phyloP scores from a whole-genome alignment of 2,888 invertebrate species.

The Argynnis bischoffii region DNA sequence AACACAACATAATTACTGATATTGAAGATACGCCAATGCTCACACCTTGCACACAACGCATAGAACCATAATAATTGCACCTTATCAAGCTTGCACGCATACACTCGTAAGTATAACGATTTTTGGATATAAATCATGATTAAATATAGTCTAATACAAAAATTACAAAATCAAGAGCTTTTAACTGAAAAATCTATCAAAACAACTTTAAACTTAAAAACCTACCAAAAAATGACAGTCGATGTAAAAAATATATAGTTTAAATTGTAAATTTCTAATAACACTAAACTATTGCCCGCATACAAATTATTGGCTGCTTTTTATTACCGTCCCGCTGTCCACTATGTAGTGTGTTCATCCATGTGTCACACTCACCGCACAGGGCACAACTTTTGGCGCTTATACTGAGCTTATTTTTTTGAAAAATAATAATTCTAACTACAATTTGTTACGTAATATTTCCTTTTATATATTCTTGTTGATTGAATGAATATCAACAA shows the following conservation, averaged over 20 bases:
- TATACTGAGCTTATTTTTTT: slow-evolving; percentile 16
- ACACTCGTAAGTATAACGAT: background rate
- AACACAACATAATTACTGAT: slow-evolving; percentile 56
- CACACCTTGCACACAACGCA: slow-evolving; percentile 51
- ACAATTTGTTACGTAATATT: background rate
- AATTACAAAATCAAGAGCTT: too few relatives aligned
- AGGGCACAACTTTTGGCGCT: slow-evolving; percentile 46
- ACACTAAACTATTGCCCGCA: slow-evolving; percentile 28
- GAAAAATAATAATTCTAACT: slow-evolving; percentile 10
- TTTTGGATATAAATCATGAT: slow-evolving; percentile 4
- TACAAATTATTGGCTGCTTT: slow-evolving; percentile 42
- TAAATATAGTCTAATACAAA: background rate
- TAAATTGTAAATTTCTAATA: slow-evolving; percentile 4
- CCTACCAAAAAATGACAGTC: too few relatives aligned
- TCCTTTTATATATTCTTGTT: background rate
- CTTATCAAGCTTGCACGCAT: slow-evolving; percentile 14
- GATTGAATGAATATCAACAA: background rate
- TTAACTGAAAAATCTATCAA: too few relatives aligned
- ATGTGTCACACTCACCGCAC: slow-evolving; percentile 54
- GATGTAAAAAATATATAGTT: background rate
- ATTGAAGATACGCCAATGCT: slow-evolving; percentile 53
- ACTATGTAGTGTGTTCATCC: slow-evolving; percentile 58
- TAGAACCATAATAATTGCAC: slow-evolving; percentile 36
- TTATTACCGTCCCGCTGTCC: slow-evolving; percentile 59
- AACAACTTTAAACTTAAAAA: too few relatives aligned